Base-by-base conservation (phyloP, 2,113 vertebrate species). In the Dinomys branickii region DNA sequence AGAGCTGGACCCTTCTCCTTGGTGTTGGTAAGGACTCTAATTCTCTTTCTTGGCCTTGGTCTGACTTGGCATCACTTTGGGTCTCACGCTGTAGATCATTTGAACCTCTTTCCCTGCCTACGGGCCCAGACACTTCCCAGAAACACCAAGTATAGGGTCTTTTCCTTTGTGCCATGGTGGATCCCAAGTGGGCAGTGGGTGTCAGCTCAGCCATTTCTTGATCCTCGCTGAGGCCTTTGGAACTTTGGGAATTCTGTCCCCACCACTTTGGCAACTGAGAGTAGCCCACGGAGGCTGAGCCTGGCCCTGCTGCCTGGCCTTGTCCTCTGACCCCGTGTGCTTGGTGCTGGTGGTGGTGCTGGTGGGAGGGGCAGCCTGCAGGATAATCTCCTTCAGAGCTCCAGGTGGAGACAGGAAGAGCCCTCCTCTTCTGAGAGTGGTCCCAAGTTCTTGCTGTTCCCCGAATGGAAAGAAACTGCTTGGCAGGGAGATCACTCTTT, bases 301-400 rank as follows among this genome's bases (percentile, higher is more conserved):
- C 17, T 13, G 8, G 8, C 63, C 33, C 20, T 86, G 38, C 56
- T 69, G 13, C 73, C 6, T 87, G 50, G 77, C 38, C 26, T 47
- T 26, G 0, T 12, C 65, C 33, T 73, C 5, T 24, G 14, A 10
- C 24, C 0, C 0, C 26, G 4, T 11, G 13, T 47, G 11, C 77
- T 50, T 63, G 17, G 63, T 7, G 8, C 20, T n/a, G 73, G 12
- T 77, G 47, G 78, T 83, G 30, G 24, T 85, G 2, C 4, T 30
- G 22, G 44, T 11, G 14, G 7, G 1, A 2, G 14, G 35, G 73
- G 41, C 3, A 26, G 20, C 41, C 89, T 94, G n/a, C 20, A 65
- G 26, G 17, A 26, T 20, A 14, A 35, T 71, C 19, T 7, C 7
- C 38, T 35, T 5, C 19, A 52, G 69, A 94, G 63, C 33, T 38